Evolutionary conservation across 2,888 invertebrate genomes (phyloP).

Genomic region (Antheraea assamensis): DNA sequence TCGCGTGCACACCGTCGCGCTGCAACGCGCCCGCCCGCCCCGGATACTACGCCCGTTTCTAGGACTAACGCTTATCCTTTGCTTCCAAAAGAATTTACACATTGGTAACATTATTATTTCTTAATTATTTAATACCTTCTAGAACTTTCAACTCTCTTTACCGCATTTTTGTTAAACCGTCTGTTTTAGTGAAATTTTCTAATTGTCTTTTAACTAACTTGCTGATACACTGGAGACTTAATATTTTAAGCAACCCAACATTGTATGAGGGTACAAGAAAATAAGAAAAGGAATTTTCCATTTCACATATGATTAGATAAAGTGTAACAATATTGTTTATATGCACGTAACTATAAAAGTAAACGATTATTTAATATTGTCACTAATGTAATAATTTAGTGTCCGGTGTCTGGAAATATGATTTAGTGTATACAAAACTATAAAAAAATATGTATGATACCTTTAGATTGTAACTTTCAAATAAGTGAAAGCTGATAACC

Average conservation of each 20-base stretch:
- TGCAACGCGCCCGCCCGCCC: constrained; percentile 39
- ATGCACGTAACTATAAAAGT: too few relatives aligned
- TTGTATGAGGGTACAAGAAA: too few relatives aligned
- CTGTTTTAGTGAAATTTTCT: background rate
- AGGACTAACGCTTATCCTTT: constrained; percentile 60
- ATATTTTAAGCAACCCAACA: too few relatives aligned
- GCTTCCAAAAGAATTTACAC: constrained; percentile 33
- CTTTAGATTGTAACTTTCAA: background rate
- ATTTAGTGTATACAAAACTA: background rate
- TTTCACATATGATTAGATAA: too few relatives aligned
- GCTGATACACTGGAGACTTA: too few relatives aligned
- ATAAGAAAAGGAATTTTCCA: too few relatives aligned
- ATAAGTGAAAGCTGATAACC: background rate
- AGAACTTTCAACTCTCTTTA: background rate
- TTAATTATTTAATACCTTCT: background rate
- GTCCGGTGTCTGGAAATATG: background rate
- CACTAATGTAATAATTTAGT: too few relatives aligned
- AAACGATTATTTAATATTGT: too few relatives aligned
- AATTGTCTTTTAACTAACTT: background rate
- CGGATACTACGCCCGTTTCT: constrained; percentile 71
- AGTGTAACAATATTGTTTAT: too few relatives aligned
- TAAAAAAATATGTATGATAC: background rate
- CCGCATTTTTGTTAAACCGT: background rate
- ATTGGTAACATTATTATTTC: background rate
- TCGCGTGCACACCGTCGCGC: constrained; percentile 60